phyloP scores from a whole-genome alignment of 2,113 vertebrate genomes.

The Danio rerio region DNA sequence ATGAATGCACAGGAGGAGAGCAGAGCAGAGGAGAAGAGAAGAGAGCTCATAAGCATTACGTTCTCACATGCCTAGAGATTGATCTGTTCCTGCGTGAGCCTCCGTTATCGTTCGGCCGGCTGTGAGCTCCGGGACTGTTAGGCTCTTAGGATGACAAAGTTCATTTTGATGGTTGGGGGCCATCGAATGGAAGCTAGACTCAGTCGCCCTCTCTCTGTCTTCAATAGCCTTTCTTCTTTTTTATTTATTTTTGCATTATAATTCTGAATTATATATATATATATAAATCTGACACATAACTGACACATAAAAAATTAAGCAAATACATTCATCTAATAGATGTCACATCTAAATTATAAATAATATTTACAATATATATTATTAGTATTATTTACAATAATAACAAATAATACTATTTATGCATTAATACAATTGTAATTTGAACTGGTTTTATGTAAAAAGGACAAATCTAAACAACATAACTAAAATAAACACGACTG shows the following conservation, averaged over 20 bases:
- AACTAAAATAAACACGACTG: neutral
- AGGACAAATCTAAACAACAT: no score
- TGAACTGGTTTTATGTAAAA: neutral
- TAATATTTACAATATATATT: neutral
- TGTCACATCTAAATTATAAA: neutral
- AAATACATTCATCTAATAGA: no score
- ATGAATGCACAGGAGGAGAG: slow-evolving; percentile 78
- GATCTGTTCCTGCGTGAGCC: slow-evolving; percentile 52
- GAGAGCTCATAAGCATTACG: slow-evolving; percentile 47
- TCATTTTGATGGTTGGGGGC: slow-evolving; percentile 74
- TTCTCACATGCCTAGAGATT: neutral
- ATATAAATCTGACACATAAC: no score
- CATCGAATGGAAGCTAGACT: slow-evolving; percentile 73
- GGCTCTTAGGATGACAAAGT: slow-evolving; percentile 72
- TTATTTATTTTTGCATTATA: no score
- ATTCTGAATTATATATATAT: no score
- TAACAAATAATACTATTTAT: neutral
- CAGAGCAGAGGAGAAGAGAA: slow-evolving; percentile 71
- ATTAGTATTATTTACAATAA: neutral
- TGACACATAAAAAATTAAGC: no score
- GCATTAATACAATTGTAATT: neutral
- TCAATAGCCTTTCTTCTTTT: neutral
- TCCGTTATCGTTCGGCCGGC: slow-evolving; percentile 65
- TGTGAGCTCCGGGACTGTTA: slow-evolving; percentile 65
- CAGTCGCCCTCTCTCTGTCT: slow-evolving; percentile 60